These are phyloP conservation scores for Cotesia typhae DNA, from an alignment of 1,140 invertebrate genomes.

Conservation along the genomic window DNA sequence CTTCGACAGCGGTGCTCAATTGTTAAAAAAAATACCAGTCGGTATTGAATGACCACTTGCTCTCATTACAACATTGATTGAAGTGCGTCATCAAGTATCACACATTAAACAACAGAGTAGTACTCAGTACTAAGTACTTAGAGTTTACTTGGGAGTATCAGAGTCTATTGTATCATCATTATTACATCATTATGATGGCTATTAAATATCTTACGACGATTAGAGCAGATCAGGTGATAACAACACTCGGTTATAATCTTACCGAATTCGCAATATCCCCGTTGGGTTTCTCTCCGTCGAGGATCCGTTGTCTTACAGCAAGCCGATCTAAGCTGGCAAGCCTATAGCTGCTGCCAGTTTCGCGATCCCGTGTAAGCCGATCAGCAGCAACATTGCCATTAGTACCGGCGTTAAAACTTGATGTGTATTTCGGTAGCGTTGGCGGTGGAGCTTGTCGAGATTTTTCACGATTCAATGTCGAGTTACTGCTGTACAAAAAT, in stretches of 20 bases:
- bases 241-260: slow-evolving; percentile 43
- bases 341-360: slow-evolving; percentile 71
- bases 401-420: slow-evolving; percentile 68
- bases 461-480: slow-evolving; percentile 57
- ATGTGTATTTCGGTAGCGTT: slow-evolving; percentile 73
- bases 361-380: slow-evolving; percentile 64
- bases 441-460: slow-evolving; percentile 71
- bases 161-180: neutral
- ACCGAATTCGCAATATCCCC: slow-evolving; percentile 61
- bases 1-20: slow-evolving; percentile 16
- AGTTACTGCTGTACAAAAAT: slow-evolving; percentile 64
- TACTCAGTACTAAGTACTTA: too few relatives aligned
- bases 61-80: slow-evolving; percentile 9
- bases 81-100: too few relatives aligned
- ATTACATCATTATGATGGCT: slow-evolving; percentile 7
- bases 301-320: slow-evolving; percentile 75
- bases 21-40: slow-evolving; percentile 6
- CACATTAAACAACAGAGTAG: too few relatives aligned
- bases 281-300: slow-evolving; percentile 66
- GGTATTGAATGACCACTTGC: slow-evolving; percentile 6
- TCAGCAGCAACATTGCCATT: slow-evolving; percentile 65
- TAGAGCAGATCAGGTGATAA: neutral
- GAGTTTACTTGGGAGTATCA: too few relatives aligned
- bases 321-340: slow-evolving; percentile 77
- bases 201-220: neutral